Evolutionary conservation across 2,888 invertebrate genomes (phyloP).

Genomic region (Suillia variegata): DNA sequence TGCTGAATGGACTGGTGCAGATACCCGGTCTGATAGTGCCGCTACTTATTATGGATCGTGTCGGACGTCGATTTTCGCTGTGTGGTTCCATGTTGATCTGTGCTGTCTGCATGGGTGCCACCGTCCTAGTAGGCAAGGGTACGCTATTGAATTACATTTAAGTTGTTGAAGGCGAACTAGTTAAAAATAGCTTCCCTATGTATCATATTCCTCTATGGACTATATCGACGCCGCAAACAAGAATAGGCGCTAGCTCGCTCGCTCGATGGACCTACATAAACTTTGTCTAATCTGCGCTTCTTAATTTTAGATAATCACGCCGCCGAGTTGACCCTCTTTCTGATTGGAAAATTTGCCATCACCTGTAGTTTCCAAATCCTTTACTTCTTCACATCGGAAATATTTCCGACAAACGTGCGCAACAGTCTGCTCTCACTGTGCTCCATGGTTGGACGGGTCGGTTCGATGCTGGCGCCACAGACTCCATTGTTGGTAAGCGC

Average conservation of each 20-base stretch:
- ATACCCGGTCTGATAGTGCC: slow-evolving; percentile 74
- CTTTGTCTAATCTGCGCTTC: too few relatives aligned
- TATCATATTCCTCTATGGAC: not conserved
- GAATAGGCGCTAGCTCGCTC: too few relatives aligned
- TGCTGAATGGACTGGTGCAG: slow-evolving; percentile 66
- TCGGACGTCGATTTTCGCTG: slow-evolving; percentile 70
- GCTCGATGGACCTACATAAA: too few relatives aligned
- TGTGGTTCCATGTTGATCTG: slow-evolving; percentile 69
- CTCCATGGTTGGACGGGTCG: slow-evolving; percentile 72
- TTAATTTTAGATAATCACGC: slow-evolving; percentile 40
- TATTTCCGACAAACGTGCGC: slow-evolving; percentile 73
- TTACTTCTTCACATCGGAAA: slow-evolving; percentile 73
- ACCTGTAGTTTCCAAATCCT: slow-evolving; percentile 71
- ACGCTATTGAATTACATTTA: slow-evolving; percentile 2
- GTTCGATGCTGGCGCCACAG: slow-evolving; percentile 74
- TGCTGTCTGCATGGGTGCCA: slow-evolving; percentile 57
- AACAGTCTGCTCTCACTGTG: slow-evolving; percentile 71
- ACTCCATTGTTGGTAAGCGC: slow-evolving; percentile 65
- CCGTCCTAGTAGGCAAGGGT: slow-evolving; percentile 49
- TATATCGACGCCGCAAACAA: too few relatives aligned
- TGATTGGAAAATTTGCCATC: slow-evolving; percentile 70
- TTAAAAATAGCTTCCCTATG: not conserved
- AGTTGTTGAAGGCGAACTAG: not conserved
- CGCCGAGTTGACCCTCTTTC: slow-evolving; percentile 66
- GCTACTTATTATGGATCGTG: slow-evolving; percentile 68